These are phyloP conservation scores for Zosterops lateralis DNA, from an alignment of 2,113 vertebrate genomes.

Conservation along the genomic window DNA sequence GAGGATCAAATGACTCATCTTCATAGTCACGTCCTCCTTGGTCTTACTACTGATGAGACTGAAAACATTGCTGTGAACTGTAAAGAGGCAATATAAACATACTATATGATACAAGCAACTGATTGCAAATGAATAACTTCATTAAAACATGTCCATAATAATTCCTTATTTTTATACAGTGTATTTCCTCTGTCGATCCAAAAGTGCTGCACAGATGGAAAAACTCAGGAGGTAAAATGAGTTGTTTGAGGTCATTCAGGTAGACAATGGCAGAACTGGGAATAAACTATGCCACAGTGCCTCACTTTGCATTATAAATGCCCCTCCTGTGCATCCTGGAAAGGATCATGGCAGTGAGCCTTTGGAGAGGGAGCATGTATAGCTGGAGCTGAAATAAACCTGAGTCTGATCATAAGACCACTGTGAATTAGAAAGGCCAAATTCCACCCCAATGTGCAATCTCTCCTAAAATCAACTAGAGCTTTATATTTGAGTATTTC, in stretches of 20 bases:
- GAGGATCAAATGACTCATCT: slow-evolving; percentile 57
- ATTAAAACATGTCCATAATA: neutral
- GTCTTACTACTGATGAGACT: neutral
- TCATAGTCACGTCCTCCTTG: slow-evolving; percentile 43
- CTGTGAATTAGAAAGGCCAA: slow-evolving; percentile 41
- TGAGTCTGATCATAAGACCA: slow-evolving; percentile 38
- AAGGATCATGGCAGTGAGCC: neutral
- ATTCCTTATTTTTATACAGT: neutral
- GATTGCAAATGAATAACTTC: neutral
- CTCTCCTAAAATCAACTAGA: slow-evolving; percentile 30
- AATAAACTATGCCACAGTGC: neutral
- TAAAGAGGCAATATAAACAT: neutral
- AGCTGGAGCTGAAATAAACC: slow-evolving; percentile 14
- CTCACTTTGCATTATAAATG: slow-evolving; percentile 29
- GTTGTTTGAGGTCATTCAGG: slow-evolving; percentile 31
- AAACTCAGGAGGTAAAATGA: neutral
- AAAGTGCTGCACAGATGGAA: slow-evolving; percentile 11
- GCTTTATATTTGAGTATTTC: slow-evolving; percentile 36
- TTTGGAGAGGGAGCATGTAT: neutral
- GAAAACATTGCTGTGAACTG: neutral
- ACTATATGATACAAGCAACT: neutral
- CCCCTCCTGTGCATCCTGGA: slow-evolving; percentile 31
- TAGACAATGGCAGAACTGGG: slow-evolving; percentile 9
- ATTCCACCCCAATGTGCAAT: slow-evolving; percentile 31
- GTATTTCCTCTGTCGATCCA: neutral